Conservation (phyloP, 1,140 invertebrate species). For the Drosophila setifemur region DNA sequence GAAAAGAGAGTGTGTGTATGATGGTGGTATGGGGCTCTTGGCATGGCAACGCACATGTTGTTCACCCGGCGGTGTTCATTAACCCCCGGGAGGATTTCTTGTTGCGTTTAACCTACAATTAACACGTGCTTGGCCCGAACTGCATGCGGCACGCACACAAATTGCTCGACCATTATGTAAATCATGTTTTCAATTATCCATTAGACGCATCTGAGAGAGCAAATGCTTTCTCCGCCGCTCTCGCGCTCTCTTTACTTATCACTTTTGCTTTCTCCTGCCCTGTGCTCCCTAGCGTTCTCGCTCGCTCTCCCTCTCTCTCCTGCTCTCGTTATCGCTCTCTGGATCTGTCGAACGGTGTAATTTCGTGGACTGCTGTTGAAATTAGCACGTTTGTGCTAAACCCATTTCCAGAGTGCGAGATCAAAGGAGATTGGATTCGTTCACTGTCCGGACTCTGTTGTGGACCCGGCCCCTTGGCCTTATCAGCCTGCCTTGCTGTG, state of each 20-base stretch:
- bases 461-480: conserved; percentile 21
- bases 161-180: conserved; percentile 62
- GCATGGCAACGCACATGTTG: conserved; percentile 64
- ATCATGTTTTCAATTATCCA: conserved; percentile 69
- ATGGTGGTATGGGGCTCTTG: conserved; percentile 40
- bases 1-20: conserved; percentile 12
- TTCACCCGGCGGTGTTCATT: conserved; percentile 61
- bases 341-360: conserved; percentile 33
- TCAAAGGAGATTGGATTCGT: conserved; percentile 14
- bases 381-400: conserved; percentile 46
- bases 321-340: not conserved
- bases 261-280: conserved; percentile 10
- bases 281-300: not conserved
- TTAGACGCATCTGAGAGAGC: conserved; percentile 9
- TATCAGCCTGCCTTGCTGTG: conserved; percentile 37
- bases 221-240: conserved; percentile 8
- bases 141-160: conserved; percentile 37
- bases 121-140: conserved; percentile 66
- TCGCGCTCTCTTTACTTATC: conserved; percentile 26
- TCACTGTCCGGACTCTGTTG: conserved; percentile 10
- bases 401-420: not conserved
- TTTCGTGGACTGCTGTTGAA: conserved; percentile 32
- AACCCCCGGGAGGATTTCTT: conserved; percentile 56
- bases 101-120: conserved; percentile 77
- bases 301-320: not conserved